Conservation (phyloP, 1,140 invertebrate genomes). For the Drosophila leontia region DNA sequence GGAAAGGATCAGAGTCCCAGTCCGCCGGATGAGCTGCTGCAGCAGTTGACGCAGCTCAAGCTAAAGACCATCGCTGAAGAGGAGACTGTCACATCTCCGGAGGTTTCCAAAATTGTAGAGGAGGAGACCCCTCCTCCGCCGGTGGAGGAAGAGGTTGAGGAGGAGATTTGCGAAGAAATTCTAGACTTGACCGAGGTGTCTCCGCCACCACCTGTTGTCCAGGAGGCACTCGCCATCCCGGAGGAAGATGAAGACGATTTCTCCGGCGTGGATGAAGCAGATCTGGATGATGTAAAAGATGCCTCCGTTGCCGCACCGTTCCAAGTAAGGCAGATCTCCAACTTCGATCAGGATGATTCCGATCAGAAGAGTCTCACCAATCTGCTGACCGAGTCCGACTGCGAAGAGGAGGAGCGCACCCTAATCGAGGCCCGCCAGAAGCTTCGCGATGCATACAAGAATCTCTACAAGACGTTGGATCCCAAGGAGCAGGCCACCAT, state of each 20-base stretch:
- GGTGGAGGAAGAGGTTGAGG: constrained; percentile 18
- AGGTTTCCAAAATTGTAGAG: neutral
- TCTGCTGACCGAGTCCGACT: constrained; percentile 74
- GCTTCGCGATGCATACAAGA: constrained; percentile 64
- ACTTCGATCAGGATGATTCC: constrained; percentile 70
- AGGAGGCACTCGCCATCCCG: neutral
- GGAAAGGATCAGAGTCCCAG: constrained; percentile 32
- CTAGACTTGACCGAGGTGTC: constrained; percentile 55
- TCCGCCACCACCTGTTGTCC: neutral
- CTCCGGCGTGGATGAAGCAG: constrained; percentile 67
- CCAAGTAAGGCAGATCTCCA: constrained; percentile 54
- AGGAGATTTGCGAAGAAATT: constrained; percentile 81
- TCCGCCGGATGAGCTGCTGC: constrained; percentile 62
- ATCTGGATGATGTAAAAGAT: constrained; percentile 41
- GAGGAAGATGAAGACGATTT: constrained; percentile 64
- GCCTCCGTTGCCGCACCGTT: neutral
- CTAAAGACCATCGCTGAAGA: constrained; percentile 65
- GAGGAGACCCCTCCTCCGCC: neutral
- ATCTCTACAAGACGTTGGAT: constrained; percentile 70
- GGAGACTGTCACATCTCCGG: constrained; percentile 7
- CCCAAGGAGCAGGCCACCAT: constrained; percentile 57
- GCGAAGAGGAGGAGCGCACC: constrained; percentile 72
- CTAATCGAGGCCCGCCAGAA: constrained; percentile 64
- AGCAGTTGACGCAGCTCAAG: constrained; percentile 89
- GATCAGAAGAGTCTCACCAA: constrained; percentile 77